Evolutionary conservation across 2,797 vertebrate species (phyloP), one percentile per base, ranked within the genome.

Genomic region (Molossus molossus): DNA sequence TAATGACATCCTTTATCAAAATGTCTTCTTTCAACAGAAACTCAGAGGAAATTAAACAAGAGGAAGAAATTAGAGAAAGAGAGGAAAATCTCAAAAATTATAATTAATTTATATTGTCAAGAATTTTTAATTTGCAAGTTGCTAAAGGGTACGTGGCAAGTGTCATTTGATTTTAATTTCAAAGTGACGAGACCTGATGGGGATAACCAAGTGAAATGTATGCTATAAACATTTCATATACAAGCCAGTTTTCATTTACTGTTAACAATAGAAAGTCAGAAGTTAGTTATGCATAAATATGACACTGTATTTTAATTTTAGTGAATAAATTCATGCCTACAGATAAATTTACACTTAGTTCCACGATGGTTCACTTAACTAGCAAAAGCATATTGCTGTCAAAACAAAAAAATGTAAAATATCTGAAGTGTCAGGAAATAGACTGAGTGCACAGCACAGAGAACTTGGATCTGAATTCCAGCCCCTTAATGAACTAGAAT

Each of bases 1-100:
- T 48, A 95, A 65, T n/a, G 96, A 84, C 82, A 91, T 65, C 53
- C 33, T 84, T 87, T 80, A 95, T 75, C 88, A 76, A 29, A 94
- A 25, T 13, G 37, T 89, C 73, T 86, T 87, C 88, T 92, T 96
- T 90, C 70, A 65, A n/a, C 23, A 84, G 83, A 60, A 94, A 84
- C 23, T 25, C 70, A 11, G 67, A 95, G 67, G 40, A 92, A 90
- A 94, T 40, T 9, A 90, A 93, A 90, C 62, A 94, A 87, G 12
- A 15, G 37, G 45, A 91, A 70, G 64, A 87, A 92, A 65, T 53
- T 65, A 72, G 33, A 27, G 69, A 89, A 40, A 87, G 23, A 92
- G 33, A 77, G 73, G 85, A 73, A 84, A 87, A 45, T 23, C 15
- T 80, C 70, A 94, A 82, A 93, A 72, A 29, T 45, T 27, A n/a